Evolutionary conservation across 2,113 vertebrate genomes (phyloP), one percentile per base, ranked within the genome.

Genomic region (Myxocyprinus asiaticus): DNA sequence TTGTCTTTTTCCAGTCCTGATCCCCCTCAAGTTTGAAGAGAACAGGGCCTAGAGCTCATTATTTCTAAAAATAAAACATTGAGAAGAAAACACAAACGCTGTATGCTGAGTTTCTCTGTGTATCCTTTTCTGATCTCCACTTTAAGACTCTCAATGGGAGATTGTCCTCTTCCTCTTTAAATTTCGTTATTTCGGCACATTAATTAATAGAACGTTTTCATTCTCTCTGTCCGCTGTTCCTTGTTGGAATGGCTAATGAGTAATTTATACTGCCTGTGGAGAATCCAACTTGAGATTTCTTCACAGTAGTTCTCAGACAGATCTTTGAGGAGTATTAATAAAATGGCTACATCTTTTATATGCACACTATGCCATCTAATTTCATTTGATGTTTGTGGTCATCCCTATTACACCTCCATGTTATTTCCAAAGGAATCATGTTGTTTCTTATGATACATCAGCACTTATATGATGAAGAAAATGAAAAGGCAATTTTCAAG

Each of bases 241-340:
- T 76, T 84, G 64, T 81, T 84, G 82, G 80, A 79, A 82, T 83
- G 85, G 72, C 82, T 86, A 86, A 79, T 51, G 76, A 79, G 82
- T 84, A 82, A 75, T 76, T 79, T 86, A 83, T 77, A 84, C 83
- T 51, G 77, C 76, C 74, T 76, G 77, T 79, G 77, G 77, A 77
- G 74, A 73, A 80, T 70, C 53, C 47, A 77, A 69, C 3, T 75
- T 85, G 67, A 58, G 55, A 58, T 58, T 14, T n/a, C 15, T 7
- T 58, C 62, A 61, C 55, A 69, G 63, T 63, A 63, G 70, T 74
- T 61, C 42, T 82, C 72, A 10, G 73, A 42, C 74, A 64, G 55
- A 50, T 22, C 62, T 80, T 78, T 76, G 72, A 67, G 77, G 70
- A 22, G 70, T 69, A 59, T 82, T 74, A 85, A 82, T 50, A 77